A percentile compares a stretch with the other conserved stretches of the same genome.
These are phyloP conservation scores for Hydractinia echinata DNA, from an alignment of 30 jellyfish, hydroid and myxozoan genomes.

Conservation along the genomic window DNA sequence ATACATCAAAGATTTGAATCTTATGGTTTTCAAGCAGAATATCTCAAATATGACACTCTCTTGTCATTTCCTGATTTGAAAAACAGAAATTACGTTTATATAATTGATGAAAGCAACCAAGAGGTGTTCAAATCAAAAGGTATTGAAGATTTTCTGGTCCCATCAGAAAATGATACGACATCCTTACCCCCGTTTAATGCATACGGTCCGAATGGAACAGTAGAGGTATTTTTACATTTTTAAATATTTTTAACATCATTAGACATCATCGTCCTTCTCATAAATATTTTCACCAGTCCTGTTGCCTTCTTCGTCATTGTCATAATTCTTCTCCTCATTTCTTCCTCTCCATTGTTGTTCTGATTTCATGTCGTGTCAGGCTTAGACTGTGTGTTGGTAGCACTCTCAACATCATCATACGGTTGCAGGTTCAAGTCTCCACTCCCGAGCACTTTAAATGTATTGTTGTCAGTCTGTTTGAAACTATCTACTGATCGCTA, in stretches of 20 bases:
- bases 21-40: slow-evolving; percentile 61
- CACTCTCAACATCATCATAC: not conserved
- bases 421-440: too few relatives aligned
- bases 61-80: slow-evolving; percentile 57
- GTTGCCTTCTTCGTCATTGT: too few relatives aligned
- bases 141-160: slow-evolving; percentile 47
- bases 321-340: too few relatives aligned
- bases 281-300: too few relatives aligned
- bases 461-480: too few relatives aligned
- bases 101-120: slow-evolving; percentile 40
- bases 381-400: not conserved
- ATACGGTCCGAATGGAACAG: slow-evolving; percentile 66
- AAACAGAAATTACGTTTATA: slow-evolving; percentile 60
- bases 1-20: slow-evolving; percentile 52
- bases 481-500: too few relatives aligned
- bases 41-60: slow-evolving; percentile 52
- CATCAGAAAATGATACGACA: slow-evolving; percentile 45
- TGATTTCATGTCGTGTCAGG: too few relatives aligned
- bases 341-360: too few relatives aligned
- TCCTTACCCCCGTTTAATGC: slow-evolving; percentile 81
- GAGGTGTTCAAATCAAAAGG: slow-evolving; percentile 51
- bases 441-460: too few relatives aligned
- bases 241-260: too few relatives aligned
- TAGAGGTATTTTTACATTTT: slow-evolving; percentile 30
- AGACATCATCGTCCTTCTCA: too few relatives aligned